phyloP scores from a whole-genome alignment of 2,113 vertebrate species.

The Macaca mulatta region DNA sequence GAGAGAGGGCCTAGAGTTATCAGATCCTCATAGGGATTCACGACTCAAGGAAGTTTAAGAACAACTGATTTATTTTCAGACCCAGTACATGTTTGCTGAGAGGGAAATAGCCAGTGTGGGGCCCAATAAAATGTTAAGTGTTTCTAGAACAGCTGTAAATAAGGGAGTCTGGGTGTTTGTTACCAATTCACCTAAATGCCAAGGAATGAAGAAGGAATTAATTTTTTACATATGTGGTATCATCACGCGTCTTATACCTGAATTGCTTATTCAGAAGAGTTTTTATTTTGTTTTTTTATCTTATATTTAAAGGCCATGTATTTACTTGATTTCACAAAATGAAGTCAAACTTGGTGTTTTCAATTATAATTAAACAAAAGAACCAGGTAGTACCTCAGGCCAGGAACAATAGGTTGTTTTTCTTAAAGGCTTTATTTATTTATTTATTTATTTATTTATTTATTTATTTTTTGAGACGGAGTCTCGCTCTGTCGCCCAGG shows the following conservation, averaged over 20 bases:
- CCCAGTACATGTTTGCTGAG: background rate
- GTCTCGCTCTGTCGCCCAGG: too few species aligned
- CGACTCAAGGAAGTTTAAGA: constrained; percentile 21
- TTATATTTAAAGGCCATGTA: background rate
- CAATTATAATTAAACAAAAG: background rate
- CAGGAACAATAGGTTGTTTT: background rate
- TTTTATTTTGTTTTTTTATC: background rate
- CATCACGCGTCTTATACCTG: background rate
- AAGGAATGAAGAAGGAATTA: background rate
- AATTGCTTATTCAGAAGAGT: constrained; percentile 1
- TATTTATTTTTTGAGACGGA: too few species aligned
- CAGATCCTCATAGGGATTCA: background rate
- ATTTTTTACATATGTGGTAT: background rate
- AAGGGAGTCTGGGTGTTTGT: background rate
- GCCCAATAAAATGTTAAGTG: background rate
- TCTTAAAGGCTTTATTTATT: constrained; percentile 25
- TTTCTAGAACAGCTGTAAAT: background rate
- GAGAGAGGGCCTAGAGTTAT: background rate
- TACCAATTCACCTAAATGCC: constrained; percentile 1
- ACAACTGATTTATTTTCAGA: constrained; percentile 25
- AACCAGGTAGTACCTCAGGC: background rate
- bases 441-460: too few species aligned
- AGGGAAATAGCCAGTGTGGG: background rate
- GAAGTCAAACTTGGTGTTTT: constrained; percentile 35
- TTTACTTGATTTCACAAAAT: constrained; percentile 40